These are phyloP conservation scores for Drosophila malerkotliana DNA, from an alignment of 1,140 invertebrate species.

Conservation along the genomic window DNA sequence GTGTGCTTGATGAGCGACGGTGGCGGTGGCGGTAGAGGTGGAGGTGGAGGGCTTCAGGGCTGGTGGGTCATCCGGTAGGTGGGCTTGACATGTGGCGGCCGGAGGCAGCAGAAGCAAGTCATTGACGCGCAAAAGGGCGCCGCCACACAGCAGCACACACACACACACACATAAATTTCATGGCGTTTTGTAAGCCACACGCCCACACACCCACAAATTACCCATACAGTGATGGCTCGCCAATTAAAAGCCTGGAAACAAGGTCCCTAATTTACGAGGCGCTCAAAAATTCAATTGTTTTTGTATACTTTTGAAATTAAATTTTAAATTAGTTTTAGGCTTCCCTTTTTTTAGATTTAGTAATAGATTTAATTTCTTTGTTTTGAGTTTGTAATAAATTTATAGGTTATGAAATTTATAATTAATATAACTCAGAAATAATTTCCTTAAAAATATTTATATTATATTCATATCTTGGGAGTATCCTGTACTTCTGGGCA, in stretches of 20 bases:
- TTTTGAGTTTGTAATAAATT: not conserved
- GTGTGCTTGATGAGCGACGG: constrained; percentile 27
- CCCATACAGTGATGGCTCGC: constrained; percentile 15
- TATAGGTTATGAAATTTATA: too few relatives aligned
- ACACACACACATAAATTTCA: constrained; percentile 6
- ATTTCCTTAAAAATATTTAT: not conserved
- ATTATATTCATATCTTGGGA: not conserved
- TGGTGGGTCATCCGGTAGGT: constrained; percentile 42
- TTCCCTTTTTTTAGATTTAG: not conserved
- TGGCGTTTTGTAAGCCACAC: constrained; percentile 43
- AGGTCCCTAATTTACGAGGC: not conserved
- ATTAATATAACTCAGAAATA: too few relatives aligned
- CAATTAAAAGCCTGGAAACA: constrained; percentile 1
- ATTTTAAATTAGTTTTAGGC: constrained; percentile 14
- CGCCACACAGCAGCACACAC: constrained; percentile 15
- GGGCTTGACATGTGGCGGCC: constrained; percentile 51
- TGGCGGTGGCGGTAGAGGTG: not conserved
- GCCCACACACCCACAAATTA: constrained; percentile 21
- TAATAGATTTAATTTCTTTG: not conserved
- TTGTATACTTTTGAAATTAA: not conserved
- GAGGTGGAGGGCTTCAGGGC: constrained; percentile 4
- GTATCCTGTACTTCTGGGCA: constrained; percentile 1
- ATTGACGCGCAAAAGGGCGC: constrained; percentile 57
- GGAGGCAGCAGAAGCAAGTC: constrained; percentile 52
- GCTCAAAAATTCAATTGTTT: not conserved